Evolutionary conservation across 92 coral and sea anemone species (phyloP), one percentile per base, ranked within the genome.

Genomic region (Actinernus sp.): DNA sequence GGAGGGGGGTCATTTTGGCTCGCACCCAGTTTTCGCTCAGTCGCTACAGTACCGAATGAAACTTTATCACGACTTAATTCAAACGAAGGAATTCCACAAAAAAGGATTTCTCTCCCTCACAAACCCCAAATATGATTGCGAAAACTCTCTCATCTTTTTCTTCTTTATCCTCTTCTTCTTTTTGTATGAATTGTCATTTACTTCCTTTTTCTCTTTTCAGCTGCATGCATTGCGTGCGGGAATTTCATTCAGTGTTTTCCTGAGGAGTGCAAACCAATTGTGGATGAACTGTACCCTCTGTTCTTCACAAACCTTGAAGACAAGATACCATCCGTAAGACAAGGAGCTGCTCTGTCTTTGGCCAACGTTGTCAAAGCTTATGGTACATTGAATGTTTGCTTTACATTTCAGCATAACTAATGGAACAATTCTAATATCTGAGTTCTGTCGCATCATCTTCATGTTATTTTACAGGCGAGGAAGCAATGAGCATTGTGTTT

Each of bases 201-300:
- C 58, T 23, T 31, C n/a, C 12, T 21, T 24, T 4, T 68, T 21
- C 14, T 80, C 29, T 32, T 56, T 24, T 3, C 30, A 94, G 98
- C 98, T 73, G 98, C 98, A 20, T 94, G 98, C 68, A 90, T 94
- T 10, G 98, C 98, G 4, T 94, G 98, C 73, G 98, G 98, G 0
- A 94, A 94, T 73, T 94, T 94, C 65, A 87, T 94, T 8, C 90
- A 85, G 18, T 89, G 98, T 58, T 94, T 94, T 63, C 98, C 98
- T 8, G 87, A 87, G 26, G 97, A 94, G 68, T 91, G 97, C 82
- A 80, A 84, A 95, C 89, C 31, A 63, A 80, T 29, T 26, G 78
- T 91, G 89, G 94, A 80, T 34, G 97, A 92, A 38, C 64, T 94
- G 14, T 94, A 94, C 29, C 88, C 93, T 7, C 67, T 94, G 49